These are phyloP conservation scores for Neodiprion lecontei DNA, from an alignment of 1,140 invertebrate species.

Conservation along the genomic window DNA sequence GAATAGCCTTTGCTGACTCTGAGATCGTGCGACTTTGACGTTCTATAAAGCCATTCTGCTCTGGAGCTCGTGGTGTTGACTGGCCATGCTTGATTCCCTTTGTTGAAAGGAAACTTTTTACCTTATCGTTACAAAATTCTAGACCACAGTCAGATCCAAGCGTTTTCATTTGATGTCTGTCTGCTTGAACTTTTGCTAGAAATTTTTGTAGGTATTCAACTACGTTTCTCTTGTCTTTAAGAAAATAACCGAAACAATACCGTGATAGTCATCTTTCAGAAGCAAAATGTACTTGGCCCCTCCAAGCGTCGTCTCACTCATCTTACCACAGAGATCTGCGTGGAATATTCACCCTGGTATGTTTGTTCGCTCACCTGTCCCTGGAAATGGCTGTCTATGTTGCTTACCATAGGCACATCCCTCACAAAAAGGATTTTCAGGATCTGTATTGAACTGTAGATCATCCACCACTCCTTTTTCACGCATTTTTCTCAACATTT, in stretches of 20 bases:
- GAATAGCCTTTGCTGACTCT: constrained; percentile 48
- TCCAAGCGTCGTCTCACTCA: constrained; percentile 20
- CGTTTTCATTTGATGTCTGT: constrained; percentile 24
- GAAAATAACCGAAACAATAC: constrained; percentile 40
- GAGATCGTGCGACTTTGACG: constrained; percentile 48
- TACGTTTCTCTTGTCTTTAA: constrained; percentile 44
- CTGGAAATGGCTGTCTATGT: constrained; percentile 15
- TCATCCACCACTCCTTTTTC: constrained; percentile 18
- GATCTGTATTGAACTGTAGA: neutral
- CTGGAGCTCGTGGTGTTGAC: constrained; percentile 31
- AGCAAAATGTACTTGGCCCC: constrained; percentile 20
- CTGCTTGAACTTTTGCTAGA: constrained; percentile 19
- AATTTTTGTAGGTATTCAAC: constrained; percentile 26
- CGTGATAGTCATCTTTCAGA: neutral
- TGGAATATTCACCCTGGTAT: constrained; percentile 17
- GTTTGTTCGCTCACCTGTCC: constrained; percentile 7
- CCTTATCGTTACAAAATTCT: constrained; percentile 33
- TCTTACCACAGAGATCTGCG: neutral
- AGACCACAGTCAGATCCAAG: constrained; percentile 35
- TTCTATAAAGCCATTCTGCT: constrained; percentile 36
- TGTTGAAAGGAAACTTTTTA: constrained; percentile 33
- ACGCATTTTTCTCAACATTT: constrained; percentile 27
- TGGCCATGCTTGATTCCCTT: constrained; percentile 40
- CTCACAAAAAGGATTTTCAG: constrained; percentile 11
- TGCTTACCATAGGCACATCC: constrained; percentile 22